A percentile compares a stretch with the other conserved stretches of the same genome.
Conservation (phyloP, 2,797 vertebrate genomes). For the Typhlichthys eigenmanni region DNA sequence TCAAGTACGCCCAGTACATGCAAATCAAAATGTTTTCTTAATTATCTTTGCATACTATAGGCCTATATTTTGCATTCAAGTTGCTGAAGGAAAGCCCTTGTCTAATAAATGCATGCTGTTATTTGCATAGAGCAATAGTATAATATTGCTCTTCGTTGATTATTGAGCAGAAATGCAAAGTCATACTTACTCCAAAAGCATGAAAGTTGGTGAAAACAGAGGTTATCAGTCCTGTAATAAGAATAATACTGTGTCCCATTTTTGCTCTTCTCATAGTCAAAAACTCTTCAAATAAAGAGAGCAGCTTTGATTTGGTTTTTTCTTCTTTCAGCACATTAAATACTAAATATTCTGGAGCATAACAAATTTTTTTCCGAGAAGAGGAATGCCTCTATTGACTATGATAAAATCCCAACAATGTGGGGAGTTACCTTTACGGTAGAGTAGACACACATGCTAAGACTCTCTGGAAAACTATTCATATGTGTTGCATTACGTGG, state of each 20-base stretch:
- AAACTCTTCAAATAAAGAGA: background rate
- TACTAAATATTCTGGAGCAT: background rate
- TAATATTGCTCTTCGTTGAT: background rate
- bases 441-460: slow-evolving; percentile 27
- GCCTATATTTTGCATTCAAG: too few species aligned
- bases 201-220: slow-evolving; percentile 21
- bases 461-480: background rate
- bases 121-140: background rate
- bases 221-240: slow-evolving; percentile 37
- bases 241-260: slow-evolving; percentile 27
- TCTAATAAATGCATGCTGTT: background rate
- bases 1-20: too few species aligned
- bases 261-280: slow-evolving; percentile 1
- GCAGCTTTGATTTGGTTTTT: background rate
- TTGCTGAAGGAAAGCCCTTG: too few species aligned
- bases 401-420: slow-evolving; percentile 47
- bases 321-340: background rate
- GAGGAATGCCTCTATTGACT: slow-evolving; percentile 49
- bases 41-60: too few species aligned
- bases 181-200: slow-evolving; percentile 43
- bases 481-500: background rate
- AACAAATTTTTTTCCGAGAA: slow-evolving; percentile 1
- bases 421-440: slow-evolving; percentile 27
- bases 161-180: background rate
- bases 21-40: too few species aligned